phyloP scores from a whole-genome alignment of 2,113 vertebrate species.

The Gallinago undulata region DNA sequence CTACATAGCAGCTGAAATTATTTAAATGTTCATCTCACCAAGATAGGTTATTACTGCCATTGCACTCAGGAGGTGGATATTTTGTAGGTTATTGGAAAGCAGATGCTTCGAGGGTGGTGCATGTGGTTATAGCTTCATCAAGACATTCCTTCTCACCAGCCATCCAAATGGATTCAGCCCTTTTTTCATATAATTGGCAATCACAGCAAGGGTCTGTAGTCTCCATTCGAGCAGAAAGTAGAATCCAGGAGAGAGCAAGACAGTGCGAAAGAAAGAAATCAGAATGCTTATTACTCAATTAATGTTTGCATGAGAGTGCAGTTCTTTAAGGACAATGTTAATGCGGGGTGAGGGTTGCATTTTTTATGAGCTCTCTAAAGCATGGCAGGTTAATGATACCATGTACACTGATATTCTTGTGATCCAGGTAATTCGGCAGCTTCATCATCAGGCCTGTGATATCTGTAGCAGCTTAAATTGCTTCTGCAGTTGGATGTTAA shows the following conservation, averaged over 20 bases:
- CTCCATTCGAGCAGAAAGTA: conserved; percentile 3
- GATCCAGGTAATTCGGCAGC: not conserved
- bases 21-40: not conserved
- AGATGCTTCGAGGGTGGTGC: not conserved
- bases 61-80: not conserved
- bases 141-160: conserved; percentile 1
- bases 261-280: not conserved
- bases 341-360: not conserved
- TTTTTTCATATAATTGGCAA: conserved; percentile 37
- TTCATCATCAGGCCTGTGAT: not conserved
- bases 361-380: not conserved
- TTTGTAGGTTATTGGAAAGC: not conserved
- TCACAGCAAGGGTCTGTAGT: conserved; percentile 18
- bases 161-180: not conserved
- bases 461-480: not conserved
- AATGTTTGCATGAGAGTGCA: not conserved
- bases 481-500: not conserved
- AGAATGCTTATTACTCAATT: conserved; percentile 15
- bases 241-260: not conserved
- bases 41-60: not conserved
- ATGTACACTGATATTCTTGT: not conserved
- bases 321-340: not conserved
- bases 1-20: not conserved
- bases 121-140: conserved; percentile 7
- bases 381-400: not conserved